phyloP scores from a whole-genome alignment of 2,113 vertebrate genomes.

The Rattus rattus region DNA sequence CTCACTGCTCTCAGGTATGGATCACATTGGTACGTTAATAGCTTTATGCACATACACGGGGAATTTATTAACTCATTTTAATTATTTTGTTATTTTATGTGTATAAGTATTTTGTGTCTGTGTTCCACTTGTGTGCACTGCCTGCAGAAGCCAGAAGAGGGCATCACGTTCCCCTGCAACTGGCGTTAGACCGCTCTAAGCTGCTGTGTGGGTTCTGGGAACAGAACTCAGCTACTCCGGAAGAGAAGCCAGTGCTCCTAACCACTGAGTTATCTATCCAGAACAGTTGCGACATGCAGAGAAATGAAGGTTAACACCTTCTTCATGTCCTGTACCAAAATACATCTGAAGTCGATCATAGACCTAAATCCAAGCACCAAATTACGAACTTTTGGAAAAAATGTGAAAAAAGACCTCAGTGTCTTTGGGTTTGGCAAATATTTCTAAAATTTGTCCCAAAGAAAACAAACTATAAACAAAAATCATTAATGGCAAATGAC shows the following conservation, averaged over 20 bases:
- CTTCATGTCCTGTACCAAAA: not conserved
- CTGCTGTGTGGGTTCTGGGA: not conserved
- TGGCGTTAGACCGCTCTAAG: not conserved
- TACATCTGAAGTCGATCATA: not conserved
- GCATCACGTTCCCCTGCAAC: not conserved
- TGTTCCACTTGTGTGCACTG: not conserved
- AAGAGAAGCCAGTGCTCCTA: not conserved
- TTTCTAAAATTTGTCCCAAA: not conserved
- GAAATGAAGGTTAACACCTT: not conserved
- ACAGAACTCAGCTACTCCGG: no score
- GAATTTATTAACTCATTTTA: not conserved
- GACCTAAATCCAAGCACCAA: conserved; percentile 12
- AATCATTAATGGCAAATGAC: not conserved
- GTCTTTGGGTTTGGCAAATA: not conserved
- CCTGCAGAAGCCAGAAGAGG: not conserved
- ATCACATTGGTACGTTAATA: not conserved
- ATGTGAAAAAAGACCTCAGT: not conserved
- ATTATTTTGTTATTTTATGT: not conserved
- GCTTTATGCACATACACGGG: not conserved
- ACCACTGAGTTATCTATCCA: no score
- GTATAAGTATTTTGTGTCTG: not conserved
- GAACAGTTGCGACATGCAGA: not conserved
- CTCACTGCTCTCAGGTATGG: no score
- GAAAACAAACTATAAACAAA: not conserved
- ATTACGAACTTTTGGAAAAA: not conserved